Base-by-base conservation (phyloP, 2,888 invertebrate species). In the Lingula anatina region DNA sequence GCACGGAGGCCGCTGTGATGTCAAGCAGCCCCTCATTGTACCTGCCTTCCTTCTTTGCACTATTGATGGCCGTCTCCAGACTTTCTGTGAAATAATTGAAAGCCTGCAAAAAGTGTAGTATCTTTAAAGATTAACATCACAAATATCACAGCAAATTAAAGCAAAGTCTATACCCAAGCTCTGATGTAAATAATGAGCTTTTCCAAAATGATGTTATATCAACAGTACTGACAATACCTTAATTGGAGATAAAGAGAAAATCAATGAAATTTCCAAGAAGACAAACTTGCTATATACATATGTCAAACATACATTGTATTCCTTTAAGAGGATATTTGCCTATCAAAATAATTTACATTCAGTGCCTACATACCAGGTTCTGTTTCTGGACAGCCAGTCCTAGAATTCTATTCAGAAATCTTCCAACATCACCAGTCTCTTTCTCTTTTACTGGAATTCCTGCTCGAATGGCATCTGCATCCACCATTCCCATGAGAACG, bases 11-110 rank as follows among this genome's bases (percentile, higher is more conserved):
- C 0, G 70, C 73, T 5, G 60, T 62, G 46, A 73, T 66, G 50
- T 73, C 73, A 31, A 71, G 53, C 54, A 73, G 59, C 0, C 73
- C 73, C 49, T 73, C 73, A 50, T 68, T 71, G 55, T 69, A 73
- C 47, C 70, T 68, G 41, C 72, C 73, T 50, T 73, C 73, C 41
- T 61, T 64, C 49, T 65, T 70, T 20, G 72, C 73, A 54, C 61
- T 64, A 12, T 64, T 47, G 26, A 73, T 57, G 25, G 59, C 63
- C 12, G 64, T 50, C 27, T 66, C 66, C 54, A 73, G 51, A 50
- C 66, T 65, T 47, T 66, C 59, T 1, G 61, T 64, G 51, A 73
- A 73, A 50, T 70, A 72, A 37, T 58, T 62, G 61, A 73, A 73
- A 7, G 72, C 66, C 71, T 72, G 60, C 36, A 63, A 66, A 20